Conservation (phyloP, 2,888 invertebrate species). For the Drosophila neonasuta region DNA sequence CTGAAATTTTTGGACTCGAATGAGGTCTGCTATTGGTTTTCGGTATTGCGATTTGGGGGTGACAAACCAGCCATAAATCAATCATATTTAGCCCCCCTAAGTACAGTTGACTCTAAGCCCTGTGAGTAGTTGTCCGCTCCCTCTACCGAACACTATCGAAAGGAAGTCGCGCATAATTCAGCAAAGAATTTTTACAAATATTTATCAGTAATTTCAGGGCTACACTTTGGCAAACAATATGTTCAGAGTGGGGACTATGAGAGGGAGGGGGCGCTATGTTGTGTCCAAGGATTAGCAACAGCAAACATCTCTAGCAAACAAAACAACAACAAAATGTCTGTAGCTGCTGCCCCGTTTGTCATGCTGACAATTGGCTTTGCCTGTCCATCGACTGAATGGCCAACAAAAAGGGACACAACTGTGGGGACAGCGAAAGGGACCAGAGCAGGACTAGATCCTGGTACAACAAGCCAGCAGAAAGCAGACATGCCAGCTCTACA, state of each 20-base stretch:
- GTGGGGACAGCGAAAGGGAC: conserved; percentile 23
- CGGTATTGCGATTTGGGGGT: conserved; percentile 8
- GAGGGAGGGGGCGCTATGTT: conserved; percentile 15
- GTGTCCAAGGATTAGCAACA: conserved; percentile 60
- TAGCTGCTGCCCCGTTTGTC: conserved; percentile 61
- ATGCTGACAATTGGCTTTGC: conserved; percentile 75
- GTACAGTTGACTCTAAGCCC: conserved; percentile 23
- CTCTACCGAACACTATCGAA: background rate
- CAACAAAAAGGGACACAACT: conserved; percentile 16
- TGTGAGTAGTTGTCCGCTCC: background rate
- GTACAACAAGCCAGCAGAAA: conserved; percentile 12
- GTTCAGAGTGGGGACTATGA: conserved; percentile 22
- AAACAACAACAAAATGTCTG: conserved; percentile 60
- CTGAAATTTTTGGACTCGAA: conserved; percentile 42
- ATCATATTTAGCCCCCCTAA: conserved; percentile 60
- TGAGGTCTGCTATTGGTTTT: conserved; percentile 1
- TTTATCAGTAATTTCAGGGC: conserved; percentile 71
- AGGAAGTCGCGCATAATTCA: conserved; percentile 59
- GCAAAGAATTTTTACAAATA: conserved; percentile 64
- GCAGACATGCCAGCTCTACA: conserved; percentile 51
- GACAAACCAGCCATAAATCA: conserved; percentile 62
- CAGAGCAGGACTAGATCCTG: conserved; percentile 3
- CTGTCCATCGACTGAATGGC: conserved; percentile 52
- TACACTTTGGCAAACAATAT: conserved; percentile 53
- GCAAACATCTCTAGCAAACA: conserved; percentile 53